Conservation (phyloP, 2,797 vertebrate genomes). For the Knipowitschia caucasica region DNA sequence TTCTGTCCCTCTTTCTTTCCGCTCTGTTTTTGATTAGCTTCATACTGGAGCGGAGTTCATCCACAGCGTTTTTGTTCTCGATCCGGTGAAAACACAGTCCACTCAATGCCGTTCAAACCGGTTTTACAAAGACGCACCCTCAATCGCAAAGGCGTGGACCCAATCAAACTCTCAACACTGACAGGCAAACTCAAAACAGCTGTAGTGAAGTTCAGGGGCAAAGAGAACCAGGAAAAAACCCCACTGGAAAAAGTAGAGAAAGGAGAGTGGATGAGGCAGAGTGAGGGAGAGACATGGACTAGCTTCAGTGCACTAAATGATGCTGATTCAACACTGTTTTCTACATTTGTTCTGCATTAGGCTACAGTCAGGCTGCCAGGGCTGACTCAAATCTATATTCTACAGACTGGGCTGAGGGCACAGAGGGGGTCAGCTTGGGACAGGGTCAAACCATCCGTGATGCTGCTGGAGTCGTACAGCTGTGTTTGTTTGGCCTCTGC, state of each 20-base stretch:
- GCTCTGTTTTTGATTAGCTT: slow-evolving; percentile 26
- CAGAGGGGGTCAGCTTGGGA: slow-evolving; percentile 25
- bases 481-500: slow-evolving; percentile 6
- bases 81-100: slow-evolving; percentile 5
- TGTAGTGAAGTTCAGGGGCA: slow-evolving; percentile 37
- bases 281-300: slow-evolving; percentile 23
- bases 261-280: neutral
- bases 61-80: slow-evolving; percentile 22
- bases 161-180: slow-evolving; percentile 48
- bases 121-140: slow-evolving; percentile 31
- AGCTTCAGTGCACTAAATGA: slow-evolving; percentile 50
- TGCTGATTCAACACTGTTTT: slow-evolving; percentile 69
- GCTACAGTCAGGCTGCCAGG: slow-evolving; percentile 35
- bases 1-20: slow-evolving; percentile 33
- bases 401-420: slow-evolving; percentile 5
- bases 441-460: slow-evolving; percentile 18
- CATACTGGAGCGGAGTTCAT: slow-evolving; percentile 14
- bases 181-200: slow-evolving; percentile 65
- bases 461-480: neutral
- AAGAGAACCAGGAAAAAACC: slow-evolving; percentile 8
- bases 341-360: slow-evolving; percentile 74
- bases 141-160: slow-evolving; percentile 49
- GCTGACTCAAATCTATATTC: slow-evolving; percentile 41
- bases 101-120: slow-evolving; percentile 23
- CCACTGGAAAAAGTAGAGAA: neutral